Evolutionary conservation across 2,797 vertebrate species (phyloP), one percentile per base, ranked within the genome.

Genomic region (Aplochiton taeniatus): DNA sequence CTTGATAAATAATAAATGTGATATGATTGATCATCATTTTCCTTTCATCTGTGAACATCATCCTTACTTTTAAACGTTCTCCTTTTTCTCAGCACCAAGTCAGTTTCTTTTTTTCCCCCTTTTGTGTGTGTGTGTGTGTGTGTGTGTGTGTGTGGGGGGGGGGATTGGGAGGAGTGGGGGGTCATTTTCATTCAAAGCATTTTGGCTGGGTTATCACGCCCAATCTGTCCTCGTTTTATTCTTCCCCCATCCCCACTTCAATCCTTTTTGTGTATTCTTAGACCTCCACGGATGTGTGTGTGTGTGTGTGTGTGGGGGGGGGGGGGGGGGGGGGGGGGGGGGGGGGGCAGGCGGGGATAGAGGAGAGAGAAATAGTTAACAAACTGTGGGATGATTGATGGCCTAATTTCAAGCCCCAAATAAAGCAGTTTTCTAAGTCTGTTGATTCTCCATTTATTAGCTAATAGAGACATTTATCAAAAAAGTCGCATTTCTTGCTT

Each of bases 401-500:
- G 94, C 92, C 94, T 98, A 95, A 98, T 97, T 98, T 96, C 93
- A 92, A 93, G 89, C 92, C 87, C 91, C 83, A 94, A 95, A 96
- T 96, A 96, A 96, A 95, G 91, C 90, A 84, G 93, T 94, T 96
- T 97, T 95, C 94, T 94, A 95, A 96, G 93, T 96, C 92, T 95
- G 95, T 95, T 96, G 94, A 96, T 96, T 96, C 93, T 92, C 92
- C 90, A 91, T 89, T 96, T 98, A 98, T 96, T 97, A 96, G 94
- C 94, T 94, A 96, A 95, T 93, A 94, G 95, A 95, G 95, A 91
- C 95, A 96, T 93, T 96, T 96, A 96, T 98, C 94, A 95, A 95
- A 92, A 93, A 93, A 94, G 87, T 87, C 89, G 81, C 14, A 77
- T 87, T 90, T 92, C 92, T 92, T 93, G 88, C 91, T 94, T 95